phyloP scores from a whole-genome alignment of 2,888 invertebrate genomes.

The Leptogaster cylindrica region DNA sequence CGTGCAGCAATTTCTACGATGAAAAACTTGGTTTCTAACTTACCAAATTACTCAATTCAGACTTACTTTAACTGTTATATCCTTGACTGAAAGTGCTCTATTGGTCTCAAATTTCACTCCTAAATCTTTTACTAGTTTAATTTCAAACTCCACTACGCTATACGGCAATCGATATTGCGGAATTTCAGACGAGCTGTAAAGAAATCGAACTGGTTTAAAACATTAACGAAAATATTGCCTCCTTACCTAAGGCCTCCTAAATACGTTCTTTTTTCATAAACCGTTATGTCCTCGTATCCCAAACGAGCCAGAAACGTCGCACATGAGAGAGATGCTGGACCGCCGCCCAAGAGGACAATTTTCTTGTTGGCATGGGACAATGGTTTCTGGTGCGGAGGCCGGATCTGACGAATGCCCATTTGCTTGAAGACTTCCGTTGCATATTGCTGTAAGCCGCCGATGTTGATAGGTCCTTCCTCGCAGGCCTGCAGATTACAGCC shows the following conservation, averaged over 20 bases:
- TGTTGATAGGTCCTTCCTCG: constrained; percentile 98
- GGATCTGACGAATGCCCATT: constrained; percentile 90
- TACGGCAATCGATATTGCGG: constrained; percentile 96
- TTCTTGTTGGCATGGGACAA: constrained; percentile 63
- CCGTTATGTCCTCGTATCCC: constrained; percentile 88
- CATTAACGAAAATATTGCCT: neutral
- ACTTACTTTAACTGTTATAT: constrained; percentile 74
- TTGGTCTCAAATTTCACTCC: constrained; percentile 87
- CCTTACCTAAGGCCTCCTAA: constrained; percentile 84
- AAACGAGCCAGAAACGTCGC: constrained; percentile 93
- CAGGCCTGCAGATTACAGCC: constrained; percentile 95
- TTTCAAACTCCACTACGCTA: constrained; percentile 91
- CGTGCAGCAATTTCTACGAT: constrained; percentile 71
- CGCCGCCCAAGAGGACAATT: constrained; percentile 91
- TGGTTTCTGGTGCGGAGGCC: constrained; percentile 73
- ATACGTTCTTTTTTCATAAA: constrained; percentile 88
- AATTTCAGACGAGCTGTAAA: constrained; percentile 85
- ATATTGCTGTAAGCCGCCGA: constrained; percentile 97
- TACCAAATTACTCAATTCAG: neutral
- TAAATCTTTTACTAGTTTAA: constrained; percentile 87
- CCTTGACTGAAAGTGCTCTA: constrained; percentile 72
- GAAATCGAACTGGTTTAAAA: too few species aligned
- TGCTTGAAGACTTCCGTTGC: constrained; percentile 95
- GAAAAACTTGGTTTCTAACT: constrained; percentile 20
- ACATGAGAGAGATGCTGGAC: constrained; percentile 95